Conservation (phyloP, 2,888 invertebrate species). For the Aspidiotus rigidus region DNA sequence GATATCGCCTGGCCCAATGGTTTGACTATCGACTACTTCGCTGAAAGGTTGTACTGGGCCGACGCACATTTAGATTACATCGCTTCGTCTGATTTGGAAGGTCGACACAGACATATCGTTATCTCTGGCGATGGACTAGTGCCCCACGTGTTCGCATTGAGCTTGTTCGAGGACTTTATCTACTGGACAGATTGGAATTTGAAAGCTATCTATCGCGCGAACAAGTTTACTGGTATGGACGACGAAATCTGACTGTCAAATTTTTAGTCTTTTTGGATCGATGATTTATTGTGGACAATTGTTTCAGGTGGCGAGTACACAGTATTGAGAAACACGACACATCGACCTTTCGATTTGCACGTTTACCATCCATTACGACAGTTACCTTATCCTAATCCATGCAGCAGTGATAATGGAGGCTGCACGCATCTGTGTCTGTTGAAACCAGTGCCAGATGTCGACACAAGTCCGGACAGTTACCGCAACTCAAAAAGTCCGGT, state of each 20-base stretch:
- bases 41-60: conserved; percentile 91
- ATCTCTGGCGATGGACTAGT: conserved; percentile 62
- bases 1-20: conserved; percentile 99
- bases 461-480: conserved; percentile 44
- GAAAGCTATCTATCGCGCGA: conserved; percentile 80
- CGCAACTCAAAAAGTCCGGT: conserved; percentile 66
- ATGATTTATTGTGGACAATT: neutral
- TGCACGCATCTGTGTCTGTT: conserved; percentile 93
- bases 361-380: conserved; percentile 84
- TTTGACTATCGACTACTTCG: conserved; percentile 89
- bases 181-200: conserved; percentile 99
- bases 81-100: conserved; percentile 87
- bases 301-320: conserved; percentile 57
- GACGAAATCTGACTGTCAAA: no score
- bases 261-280: neutral
- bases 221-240: conserved; percentile 66
- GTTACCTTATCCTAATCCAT: conserved; percentile 77
- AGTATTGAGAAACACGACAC: conserved; percentile 78
- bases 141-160: conserved; percentile 91
- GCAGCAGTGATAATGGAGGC: conserved; percentile 83
- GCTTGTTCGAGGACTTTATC: conserved; percentile 83
- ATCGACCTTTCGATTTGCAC: conserved; percentile 88
- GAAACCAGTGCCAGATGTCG: conserved; percentile 53
- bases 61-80: conserved; percentile 98
- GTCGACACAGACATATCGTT: conserved; percentile 72